Evolutionary conservation across 2,888 invertebrate species (phyloP).

Genomic region (Xestia sexstrigata): DNA sequence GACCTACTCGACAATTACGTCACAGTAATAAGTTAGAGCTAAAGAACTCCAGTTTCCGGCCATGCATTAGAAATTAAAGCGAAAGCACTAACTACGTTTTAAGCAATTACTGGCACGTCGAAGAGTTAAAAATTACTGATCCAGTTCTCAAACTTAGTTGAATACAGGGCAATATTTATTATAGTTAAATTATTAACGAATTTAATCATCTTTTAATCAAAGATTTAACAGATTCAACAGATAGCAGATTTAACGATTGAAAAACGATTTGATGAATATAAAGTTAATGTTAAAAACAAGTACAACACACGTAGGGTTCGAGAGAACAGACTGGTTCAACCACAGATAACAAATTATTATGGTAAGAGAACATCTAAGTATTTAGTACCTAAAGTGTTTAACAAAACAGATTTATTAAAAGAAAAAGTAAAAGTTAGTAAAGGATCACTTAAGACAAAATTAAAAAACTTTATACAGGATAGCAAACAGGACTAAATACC

Average conservation of each 20-base stretch:
- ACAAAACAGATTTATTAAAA: too few relatives aligned
- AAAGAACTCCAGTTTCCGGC: constrained; percentile 62
- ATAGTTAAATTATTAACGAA: neutral
- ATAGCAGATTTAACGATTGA: neutral
- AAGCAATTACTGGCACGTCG: constrained; percentile 75
- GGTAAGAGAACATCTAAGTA: too few relatives aligned
- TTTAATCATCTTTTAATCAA: neutral
- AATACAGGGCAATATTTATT: constrained; percentile 6
- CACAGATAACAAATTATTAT: too few relatives aligned
- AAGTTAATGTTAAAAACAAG: too few relatives aligned
- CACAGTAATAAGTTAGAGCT: constrained; percentile 40
- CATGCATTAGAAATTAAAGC: constrained; percentile 76
- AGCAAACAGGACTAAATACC: too few relatives aligned
- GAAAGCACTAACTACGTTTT: constrained; percentile 76
- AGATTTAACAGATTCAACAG: neutral
- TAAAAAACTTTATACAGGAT: too few relatives aligned
- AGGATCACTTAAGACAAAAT: too few relatives aligned
- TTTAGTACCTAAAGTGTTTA: too few relatives aligned
- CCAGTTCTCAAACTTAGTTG: constrained; percentile 18
- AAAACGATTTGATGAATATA: too few relatives aligned
- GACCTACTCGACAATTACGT: constrained; percentile 21
- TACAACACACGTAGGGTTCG: too few relatives aligned
- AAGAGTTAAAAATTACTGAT: constrained; percentile 56
- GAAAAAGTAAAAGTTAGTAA: too few relatives aligned
- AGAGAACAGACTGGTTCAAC: too few relatives aligned